Percentiles rank a stretch among this genome's conserved stretches.
These are phyloP conservation scores for Neogale vison DNA, from an alignment of 2,113 vertebrate genomes.

Conservation along the genomic window DNA sequence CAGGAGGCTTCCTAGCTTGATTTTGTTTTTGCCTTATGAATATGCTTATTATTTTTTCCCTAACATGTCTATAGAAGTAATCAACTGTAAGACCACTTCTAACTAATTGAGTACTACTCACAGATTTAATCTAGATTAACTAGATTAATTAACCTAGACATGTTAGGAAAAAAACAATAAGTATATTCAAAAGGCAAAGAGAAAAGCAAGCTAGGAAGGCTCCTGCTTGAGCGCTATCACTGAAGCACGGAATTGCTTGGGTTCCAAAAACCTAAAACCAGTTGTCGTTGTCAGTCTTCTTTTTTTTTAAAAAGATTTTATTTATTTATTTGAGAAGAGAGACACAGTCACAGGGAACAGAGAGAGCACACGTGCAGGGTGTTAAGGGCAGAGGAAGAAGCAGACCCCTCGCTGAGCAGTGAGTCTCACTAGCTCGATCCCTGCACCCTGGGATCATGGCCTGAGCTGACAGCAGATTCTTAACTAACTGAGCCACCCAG, in stretches of 20 bases:
- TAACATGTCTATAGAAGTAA: neutral
- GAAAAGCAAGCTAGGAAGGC: neutral
- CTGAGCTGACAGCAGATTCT: neutral
- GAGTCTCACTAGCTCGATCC: neutral
- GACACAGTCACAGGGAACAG: neutral
- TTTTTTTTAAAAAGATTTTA: neutral
- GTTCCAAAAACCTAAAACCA: neutral
- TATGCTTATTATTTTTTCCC: neutral
- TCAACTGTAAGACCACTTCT: too few relatives aligned
- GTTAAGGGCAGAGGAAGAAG: neutral
- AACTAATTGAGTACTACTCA: too few relatives aligned
- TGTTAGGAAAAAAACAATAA: neutral
- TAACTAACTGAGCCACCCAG: neutral
- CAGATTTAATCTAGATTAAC: too few relatives aligned
- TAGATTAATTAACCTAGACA: neutral
- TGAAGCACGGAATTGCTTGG: neutral
- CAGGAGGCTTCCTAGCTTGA: neutral
- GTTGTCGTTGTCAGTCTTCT: neutral
- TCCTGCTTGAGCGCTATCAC: neutral
- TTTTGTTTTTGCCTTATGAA: neutral
- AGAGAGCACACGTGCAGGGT: rapidly evolving
- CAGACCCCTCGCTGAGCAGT: neutral
- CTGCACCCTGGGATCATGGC: neutral
- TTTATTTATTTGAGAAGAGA: neutral
- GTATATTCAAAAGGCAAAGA: neutral